These are phyloP conservation scores for Aphaenogaster floridana DNA, from an alignment of 1,140 invertebrate species.

Conservation along the genomic window DNA sequence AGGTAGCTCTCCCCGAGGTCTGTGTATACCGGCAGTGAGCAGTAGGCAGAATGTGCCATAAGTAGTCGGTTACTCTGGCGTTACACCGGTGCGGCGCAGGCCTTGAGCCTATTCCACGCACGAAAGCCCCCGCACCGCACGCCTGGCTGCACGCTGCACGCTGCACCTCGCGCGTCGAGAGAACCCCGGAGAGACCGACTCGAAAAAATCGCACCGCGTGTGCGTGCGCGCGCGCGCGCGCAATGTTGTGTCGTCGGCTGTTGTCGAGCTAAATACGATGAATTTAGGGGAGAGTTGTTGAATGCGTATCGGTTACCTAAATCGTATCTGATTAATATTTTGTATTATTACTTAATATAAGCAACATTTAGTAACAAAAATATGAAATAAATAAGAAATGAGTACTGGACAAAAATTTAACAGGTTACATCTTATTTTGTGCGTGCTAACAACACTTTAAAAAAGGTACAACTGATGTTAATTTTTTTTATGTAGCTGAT, in stretches of 20 bases:
- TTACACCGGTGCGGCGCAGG: conserved; percentile 83
- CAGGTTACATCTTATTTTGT: no score
- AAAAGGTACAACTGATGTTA: no score
- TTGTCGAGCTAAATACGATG: conserved; percentile 55
- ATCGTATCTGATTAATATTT: no score
- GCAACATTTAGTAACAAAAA: no score
- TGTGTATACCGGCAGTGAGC: conserved; percentile 65
- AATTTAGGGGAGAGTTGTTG: conserved; percentile 38
- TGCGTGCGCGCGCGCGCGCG: conserved; percentile 4
- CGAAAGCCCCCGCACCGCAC: conserved; percentile 85
- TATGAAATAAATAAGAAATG: no score
- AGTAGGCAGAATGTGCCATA: conserved; percentile 67
- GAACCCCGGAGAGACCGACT: conserved; percentile 54
- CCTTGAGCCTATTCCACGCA: conserved; percentile 88
- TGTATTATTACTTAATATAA: no score
- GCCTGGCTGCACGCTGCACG: conserved; percentile 82
- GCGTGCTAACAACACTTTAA: no score
- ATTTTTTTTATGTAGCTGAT: no score
- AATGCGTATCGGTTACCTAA: no score
- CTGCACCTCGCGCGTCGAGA: conserved; percentile 77
- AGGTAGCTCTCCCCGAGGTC: conserved; percentile 61
- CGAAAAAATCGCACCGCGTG: conserved; percentile 57
- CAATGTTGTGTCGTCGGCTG: conserved; percentile 40
- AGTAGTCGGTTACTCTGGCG: conserved; percentile 75
- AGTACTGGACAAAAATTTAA: no score